Conservation (phyloP, 2,797 vertebrate species). For the Poecile montanus region DNA sequence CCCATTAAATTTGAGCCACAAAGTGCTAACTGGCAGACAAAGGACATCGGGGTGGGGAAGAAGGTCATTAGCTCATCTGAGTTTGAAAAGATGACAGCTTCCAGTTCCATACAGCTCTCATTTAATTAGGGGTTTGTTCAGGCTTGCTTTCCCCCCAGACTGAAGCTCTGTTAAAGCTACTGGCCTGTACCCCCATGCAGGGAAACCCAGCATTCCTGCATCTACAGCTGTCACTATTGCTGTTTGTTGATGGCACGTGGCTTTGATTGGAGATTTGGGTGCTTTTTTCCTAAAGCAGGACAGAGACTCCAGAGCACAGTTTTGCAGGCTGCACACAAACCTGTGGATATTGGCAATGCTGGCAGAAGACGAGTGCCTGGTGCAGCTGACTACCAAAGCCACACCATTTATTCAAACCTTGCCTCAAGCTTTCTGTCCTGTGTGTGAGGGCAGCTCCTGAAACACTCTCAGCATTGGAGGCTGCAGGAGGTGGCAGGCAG, state of each 20-base stretch:
- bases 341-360: background rate
- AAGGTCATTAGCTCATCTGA: background rate
- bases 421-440: background rate
- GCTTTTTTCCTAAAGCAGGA: background rate
- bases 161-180: background rate
- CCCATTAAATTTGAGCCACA: background rate
- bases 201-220: background rate
- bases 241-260: background rate
- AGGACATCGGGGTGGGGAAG: background rate
- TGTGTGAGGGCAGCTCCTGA: background rate
- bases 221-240: background rate
- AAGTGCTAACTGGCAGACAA: background rate
- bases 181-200: background rate
- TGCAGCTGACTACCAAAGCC: background rate
- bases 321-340: background rate
- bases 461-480: background rate
- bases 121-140: background rate
- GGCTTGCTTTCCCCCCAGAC: background rate
- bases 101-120: background rate
- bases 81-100: background rate
- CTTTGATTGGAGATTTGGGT: background rate
- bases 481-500: background rate
- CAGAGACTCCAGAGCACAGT: background rate
- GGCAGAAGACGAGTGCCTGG: background rate
- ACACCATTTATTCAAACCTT: background rate